Evolutionary conservation across 2,888 invertebrate species (phyloP).

Genomic region (Neoitamus cyanurus): DNA sequence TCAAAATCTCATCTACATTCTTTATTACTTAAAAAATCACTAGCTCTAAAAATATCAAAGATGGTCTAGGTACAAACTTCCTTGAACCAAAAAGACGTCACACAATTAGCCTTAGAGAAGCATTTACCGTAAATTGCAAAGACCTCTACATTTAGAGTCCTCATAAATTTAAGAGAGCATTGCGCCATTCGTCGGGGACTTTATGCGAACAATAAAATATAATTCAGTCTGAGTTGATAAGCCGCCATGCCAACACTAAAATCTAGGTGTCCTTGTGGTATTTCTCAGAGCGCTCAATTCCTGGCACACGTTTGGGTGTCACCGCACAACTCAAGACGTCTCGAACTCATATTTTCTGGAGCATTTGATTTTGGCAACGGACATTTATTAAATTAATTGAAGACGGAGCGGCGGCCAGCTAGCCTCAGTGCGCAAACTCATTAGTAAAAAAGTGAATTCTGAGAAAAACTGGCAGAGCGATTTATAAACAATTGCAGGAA

Average conservation of each 20-base stretch:
- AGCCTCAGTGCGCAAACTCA: background rate
- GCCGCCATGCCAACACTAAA: background rate
- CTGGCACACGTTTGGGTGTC: constrained; percentile 1
- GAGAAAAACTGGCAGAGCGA: background rate
- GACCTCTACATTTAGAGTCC: background rate
- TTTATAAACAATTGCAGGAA: background rate
- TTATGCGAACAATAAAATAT: constrained; percentile 5
- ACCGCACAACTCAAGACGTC: background rate
- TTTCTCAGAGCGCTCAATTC: background rate
- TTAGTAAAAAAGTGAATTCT: background rate
- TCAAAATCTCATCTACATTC: no score
- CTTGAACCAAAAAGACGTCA: background rate
- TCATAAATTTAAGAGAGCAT: background rate
- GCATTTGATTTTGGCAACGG: constrained; percentile 13
- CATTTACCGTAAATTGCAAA: background rate
- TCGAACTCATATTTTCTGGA: constrained; percentile 21
- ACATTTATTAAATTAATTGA: constrained; percentile 10
- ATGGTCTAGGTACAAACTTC: background rate
- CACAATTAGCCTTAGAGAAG: background rate
- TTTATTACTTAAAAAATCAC: background rate
- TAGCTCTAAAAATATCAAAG: background rate
- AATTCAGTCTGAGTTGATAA: background rate
- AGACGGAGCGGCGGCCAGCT: background rate
- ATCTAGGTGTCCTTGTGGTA: constrained; percentile 4
- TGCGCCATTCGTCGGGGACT: background rate